Evolutionary conservation across 1,140 invertebrate species (phyloP), one percentile per base, ranked within the genome.

Genomic region (Oscheius sp.): DNA sequence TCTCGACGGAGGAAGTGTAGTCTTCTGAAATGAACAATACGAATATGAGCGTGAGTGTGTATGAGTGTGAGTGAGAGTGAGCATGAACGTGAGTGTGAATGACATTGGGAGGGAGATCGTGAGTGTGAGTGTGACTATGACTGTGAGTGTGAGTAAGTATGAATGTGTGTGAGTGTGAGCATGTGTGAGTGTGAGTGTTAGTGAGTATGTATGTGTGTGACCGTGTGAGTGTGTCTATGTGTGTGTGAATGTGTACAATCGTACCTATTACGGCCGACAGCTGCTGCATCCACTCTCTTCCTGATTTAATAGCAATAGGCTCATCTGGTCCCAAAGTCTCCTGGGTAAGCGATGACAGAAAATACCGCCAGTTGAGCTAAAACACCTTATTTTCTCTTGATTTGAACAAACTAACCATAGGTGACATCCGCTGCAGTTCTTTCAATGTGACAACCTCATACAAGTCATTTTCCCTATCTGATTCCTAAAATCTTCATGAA

Each of bases 281-380:
- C 15, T 58, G 58, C 28, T 49, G 32, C 52, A 68, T 68, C 67
- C 67, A 68, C 34, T 59, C 29, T 3, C 28, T 38, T 59, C 67
- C 67, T 28, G 32, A 42, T 68, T 59, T 68, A 23, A 68, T 28
- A 59, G 67, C 67, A 26, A 68, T 59, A 2, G 67, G 67, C 20
- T 68, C 67, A 3, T 35, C 38, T 23, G 28, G 34, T 20, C 49
- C 38, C 0, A 68, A 31, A 18, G 52, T 46, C 13, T 46, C 36
- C 3, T 55, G 49, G 52, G 55, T 55, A 34, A 68, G 49, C 29
- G 34, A 32, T 0, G 67, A 68, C 15, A 68, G 45, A 55, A 68
- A 68, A 18, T 68, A 68, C 49, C 61, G 67, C 67, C 67, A 68
- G 26, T 68, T 49, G 15, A 68, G 35, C 67, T 68, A 36, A 20